A percentile compares a stretch with the other conserved stretches of the same genome.
These are phyloP conservation scores for Pseudochromis fuscus DNA, from an alignment of 2,797 vertebrate species.

Conservation along the genomic window DNA sequence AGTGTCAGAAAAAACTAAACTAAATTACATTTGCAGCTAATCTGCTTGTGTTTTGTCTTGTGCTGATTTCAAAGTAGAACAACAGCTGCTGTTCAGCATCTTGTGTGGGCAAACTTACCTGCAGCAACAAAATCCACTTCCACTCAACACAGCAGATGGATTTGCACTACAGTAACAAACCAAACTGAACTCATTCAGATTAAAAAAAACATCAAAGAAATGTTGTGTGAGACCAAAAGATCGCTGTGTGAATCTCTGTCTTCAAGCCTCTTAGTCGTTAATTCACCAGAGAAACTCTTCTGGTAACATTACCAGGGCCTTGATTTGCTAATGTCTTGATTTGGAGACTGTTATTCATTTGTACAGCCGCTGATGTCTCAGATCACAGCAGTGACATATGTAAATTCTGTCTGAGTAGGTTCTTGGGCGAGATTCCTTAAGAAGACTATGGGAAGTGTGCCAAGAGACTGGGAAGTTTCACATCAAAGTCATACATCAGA, in stretches of 20 bases:
- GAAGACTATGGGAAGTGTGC: slow-evolving; percentile 57
- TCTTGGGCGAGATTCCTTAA: slow-evolving; percentile 52
- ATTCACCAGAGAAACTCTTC: slow-evolving; percentile 47
- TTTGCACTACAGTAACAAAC: slow-evolving; percentile 26
- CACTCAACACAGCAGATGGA: slow-evolving; percentile 13
- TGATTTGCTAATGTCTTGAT: slow-evolving; percentile 68
- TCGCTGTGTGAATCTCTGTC: slow-evolving; percentile 38
- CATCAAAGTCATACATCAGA: slow-evolving; percentile 70
- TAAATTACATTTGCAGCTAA: slow-evolving; percentile 9
- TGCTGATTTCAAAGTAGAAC: slow-evolving; percentile 10
- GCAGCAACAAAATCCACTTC: slow-evolving; percentile 25
- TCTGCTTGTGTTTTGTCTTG: not conserved
- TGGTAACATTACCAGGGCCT: slow-evolving; percentile 53
- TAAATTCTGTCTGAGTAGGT: slow-evolving; percentile 60
- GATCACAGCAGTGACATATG: slow-evolving; percentile 67
- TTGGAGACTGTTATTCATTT: slow-evolving; percentile 59
- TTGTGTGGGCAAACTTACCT: slow-evolving; percentile 14
- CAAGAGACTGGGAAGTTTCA: slow-evolving; percentile 51
- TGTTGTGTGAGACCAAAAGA: slow-evolving; percentile 34
- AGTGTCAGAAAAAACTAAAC: slow-evolving; percentile 4
- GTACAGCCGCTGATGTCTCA: slow-evolving; percentile 59
- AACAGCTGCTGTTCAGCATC: not conserved
- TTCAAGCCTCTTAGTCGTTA: slow-evolving; percentile 31
- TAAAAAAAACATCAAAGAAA: slow-evolving; percentile 59
- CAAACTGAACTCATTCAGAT: slow-evolving; percentile 38